Evolutionary conservation across 2,888 invertebrate species (phyloP), one percentile per base, ranked within the genome.

Genomic region (Plagodis dolabraria): DNA sequence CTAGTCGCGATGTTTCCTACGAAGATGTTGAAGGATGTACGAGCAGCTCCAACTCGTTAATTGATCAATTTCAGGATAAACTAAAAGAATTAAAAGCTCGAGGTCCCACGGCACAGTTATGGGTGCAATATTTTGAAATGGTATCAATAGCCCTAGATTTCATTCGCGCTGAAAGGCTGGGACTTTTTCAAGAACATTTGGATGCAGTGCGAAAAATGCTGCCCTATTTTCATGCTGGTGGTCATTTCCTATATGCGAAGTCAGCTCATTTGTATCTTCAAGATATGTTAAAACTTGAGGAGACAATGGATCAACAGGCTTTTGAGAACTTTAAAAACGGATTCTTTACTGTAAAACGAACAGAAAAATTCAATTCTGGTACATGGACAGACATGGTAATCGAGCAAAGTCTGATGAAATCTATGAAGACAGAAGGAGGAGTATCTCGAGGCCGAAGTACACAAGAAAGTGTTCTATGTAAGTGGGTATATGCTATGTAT

Each of bases 351-450:
- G 33, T 76, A 70, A 65, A 74, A 76, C 77, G 80, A 65, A 73
- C 82, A 42, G 78, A 83, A 45, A 82, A 84, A 82, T 69, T 80
- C 10, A 75, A 70, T 75, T 81, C 74, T 71, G 82, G 82, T 69
- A 79, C 76, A 72, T 82, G 72, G 57, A 78, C 80, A 40, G 84
- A 82, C 54, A 82, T 82, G 81, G 60, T 76, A 0, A 83, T 85
- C 58, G 74, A 76, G 40, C 75, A 75, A 47, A 68, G 71, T 38
- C 8, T 75, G 65, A 77, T 77, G 79, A 75, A 72, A 65, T 61
- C 77, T 63, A 84, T 84, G 76, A 79, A 76, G 48, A 82, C 78
- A 76, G 75, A 78, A 74, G 83, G 83, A 67, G 83, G 82, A 67
- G 64, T 83, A 69, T 51, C 81, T 77, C 82, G 76, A 72, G 81